Base-by-base conservation (phyloP, 2,113 vertebrate genomes). In the Nicator chloris region DNA sequence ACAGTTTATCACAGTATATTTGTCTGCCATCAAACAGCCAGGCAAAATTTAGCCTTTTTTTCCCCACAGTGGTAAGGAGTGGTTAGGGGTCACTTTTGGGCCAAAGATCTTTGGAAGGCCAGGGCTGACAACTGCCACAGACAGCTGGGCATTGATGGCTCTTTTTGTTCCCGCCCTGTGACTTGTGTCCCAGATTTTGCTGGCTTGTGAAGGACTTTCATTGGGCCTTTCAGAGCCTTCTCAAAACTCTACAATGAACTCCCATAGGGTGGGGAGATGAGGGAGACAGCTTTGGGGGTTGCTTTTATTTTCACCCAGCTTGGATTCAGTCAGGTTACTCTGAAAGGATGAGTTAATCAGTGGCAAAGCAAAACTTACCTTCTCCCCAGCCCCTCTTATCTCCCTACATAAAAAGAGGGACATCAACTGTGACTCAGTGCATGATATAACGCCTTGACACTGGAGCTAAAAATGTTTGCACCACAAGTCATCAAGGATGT, bases 121-220 rank as follows among this genome's bases (percentile, higher is more conserved):
- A 5, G 37, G 11, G 11, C 4, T 60, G 56, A 50, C 0, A 0
- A 17, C 23, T 91, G 45, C 31, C 15, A 7, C 35, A 30, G 44
- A 27, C 47, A 47, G 42, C 1, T 79, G 24, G 40, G 26, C 13
- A 9, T 24, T 33, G 57, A 33, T 47, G 63, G 9, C n/a, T 80
- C 19, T 80, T 13, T 78, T 78, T n/a, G n/a, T n/a, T 85, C 39
- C 27, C 28, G 10, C 22, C 2, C 19, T 37, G 15, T 69, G 57
- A n/a, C n/a, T 44, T 37, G 7, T 65, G 37, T 82, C 71, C 28
- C 33, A 76, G 13, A 18, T 66, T n/a, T 42, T 39, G 4, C 51
- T 44, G 33, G 7, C 28, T 35, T 40, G 3, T 61, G 56, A 69
- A 71, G n/a, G 18, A 20, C 28, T 90, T 44, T 6, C 12, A 10